phyloP scores from a whole-genome alignment of 1,140 invertebrate species.

The Maniola jurtina region DNA sequence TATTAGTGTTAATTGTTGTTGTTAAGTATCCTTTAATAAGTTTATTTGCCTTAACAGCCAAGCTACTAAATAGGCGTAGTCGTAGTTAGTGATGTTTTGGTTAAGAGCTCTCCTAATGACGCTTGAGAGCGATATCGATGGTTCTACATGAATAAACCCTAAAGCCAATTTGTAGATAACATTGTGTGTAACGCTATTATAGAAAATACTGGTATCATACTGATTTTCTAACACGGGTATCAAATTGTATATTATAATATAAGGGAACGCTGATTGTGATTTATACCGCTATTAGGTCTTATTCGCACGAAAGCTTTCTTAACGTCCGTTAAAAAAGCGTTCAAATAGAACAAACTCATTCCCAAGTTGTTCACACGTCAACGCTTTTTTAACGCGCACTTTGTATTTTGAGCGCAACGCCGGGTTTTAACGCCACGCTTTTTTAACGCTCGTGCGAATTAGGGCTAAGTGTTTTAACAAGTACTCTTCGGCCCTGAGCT shows the following conservation, averaged over 20 bases:
- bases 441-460: too few relatives aligned
- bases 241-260: not conserved
- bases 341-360: too few relatives aligned
- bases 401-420: too few relatives aligned
- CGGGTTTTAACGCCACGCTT: too few relatives aligned
- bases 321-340: too few relatives aligned
- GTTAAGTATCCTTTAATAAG: constrained; percentile 10
- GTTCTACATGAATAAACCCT: not conserved
- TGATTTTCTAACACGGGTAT: constrained; percentile 12
- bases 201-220: constrained; percentile 1
- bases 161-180: constrained; percentile 8
- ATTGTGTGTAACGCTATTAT: not conserved
- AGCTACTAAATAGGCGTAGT: not conserved
- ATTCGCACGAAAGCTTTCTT: too few relatives aligned
- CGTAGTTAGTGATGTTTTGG: not conserved
- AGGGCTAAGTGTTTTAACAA: constrained; percentile 14
- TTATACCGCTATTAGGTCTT: constrained; percentile 4
- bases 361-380: too few relatives aligned
- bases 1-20: constrained; percentile 49
- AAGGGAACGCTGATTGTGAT: constrained; percentile 3
- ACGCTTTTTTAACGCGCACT: too few relatives aligned
- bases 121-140: not conserved
- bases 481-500: constrained; percentile 2
- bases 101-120: not conserved
- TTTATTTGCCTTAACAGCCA: constrained; percentile 6